Base-by-base conservation (phyloP, 1,140 invertebrate genomes). In the Tetramorium simillimum region DNA sequence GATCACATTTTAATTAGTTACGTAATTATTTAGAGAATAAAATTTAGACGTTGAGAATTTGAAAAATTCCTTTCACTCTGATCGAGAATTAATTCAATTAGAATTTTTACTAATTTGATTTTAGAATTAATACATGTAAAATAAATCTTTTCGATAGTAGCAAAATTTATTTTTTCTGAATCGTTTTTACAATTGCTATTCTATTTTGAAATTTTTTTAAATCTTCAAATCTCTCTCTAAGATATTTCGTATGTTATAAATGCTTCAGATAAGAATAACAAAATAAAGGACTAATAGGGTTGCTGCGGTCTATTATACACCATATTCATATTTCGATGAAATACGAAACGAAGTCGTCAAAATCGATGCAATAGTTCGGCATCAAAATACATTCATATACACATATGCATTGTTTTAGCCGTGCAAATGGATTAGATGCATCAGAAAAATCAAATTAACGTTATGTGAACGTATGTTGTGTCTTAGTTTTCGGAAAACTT, bases 241-340 rank as follows among this genome's bases (percentile, higher is more conserved):
- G 37, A n/a, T 75, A 40, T 75, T 51, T 62, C 9, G 2, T 72
- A n/a, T 18, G 33, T 18, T 37, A 3, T 3, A 16, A n/a, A 56
- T 43, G 10, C 3, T 5, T 6, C 1, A 16, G 37, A 70, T 9
- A 75, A 70, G 43, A 40, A 77, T 56, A 37, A 40, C n/a, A 14
- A 73, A 51, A 63, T 84, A 72, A 69, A 69, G 65, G 49, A 62
- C 49, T 24, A 58, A 37, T 3, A 6, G 9, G 16, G 33, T 43
- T 70, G 37, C 63, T 75, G 16, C 18, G 40, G 16, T 46, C 24
- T 77, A 62, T 62, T 77, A 77, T 62, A 5, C 6, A 33, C 16
- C 24, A 65, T 65, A 78, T 51, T 46, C 43, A 85, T 77, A 78
- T 89, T 53, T 82, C 53, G 60, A 73, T 90, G 63, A 88, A 88